phyloP scores from a whole-genome alignment of 1,140 invertebrate species.

The Drosophila fuyamai region DNA sequence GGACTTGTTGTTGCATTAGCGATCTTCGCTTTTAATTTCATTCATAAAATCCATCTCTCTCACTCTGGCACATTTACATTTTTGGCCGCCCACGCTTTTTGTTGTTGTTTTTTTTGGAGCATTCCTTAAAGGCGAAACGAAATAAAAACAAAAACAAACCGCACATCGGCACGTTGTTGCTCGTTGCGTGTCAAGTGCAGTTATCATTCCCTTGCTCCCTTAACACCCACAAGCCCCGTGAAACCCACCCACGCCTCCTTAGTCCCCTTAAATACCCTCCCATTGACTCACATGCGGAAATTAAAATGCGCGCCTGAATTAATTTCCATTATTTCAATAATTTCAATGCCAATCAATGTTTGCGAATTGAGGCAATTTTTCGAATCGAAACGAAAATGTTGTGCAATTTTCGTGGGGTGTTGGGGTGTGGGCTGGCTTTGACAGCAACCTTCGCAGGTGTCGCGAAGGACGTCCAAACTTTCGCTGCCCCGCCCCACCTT shows the following conservation, averaged over 20 bases:
- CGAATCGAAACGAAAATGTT: conserved; percentile 2
- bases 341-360: conserved; percentile 37
- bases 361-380: neutral
- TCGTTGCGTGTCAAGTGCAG: conserved; percentile 51
- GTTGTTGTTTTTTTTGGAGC: conserved; percentile 24
- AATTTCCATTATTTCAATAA: conserved; percentile 24
- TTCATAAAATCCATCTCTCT: conserved; percentile 63
- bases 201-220: conserved; percentile 2
- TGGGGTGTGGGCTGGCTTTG: conserved; percentile 23
- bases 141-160: conserved; percentile 33
- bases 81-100: conserved; percentile 15
- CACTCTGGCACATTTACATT: conserved; percentile 39
- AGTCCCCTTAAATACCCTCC: neutral
- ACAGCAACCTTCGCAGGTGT: conserved; percentile 55
- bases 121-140: conserved; percentile 30
- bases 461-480: conserved; percentile 58
- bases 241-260: neutral
- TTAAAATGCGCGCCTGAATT: conserved; percentile 37
- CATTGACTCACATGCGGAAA: conserved; percentile 36
- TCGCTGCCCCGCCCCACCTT: conserved; percentile 29
- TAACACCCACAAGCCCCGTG: neutral
- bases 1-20: conserved; percentile 17
- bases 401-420: conserved; percentile 2
- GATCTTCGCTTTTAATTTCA: conserved; percentile 70
- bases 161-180: conserved; percentile 46